Conservation (phyloP, 2,888 invertebrate species). For the Capitulum mitella region DNA sequence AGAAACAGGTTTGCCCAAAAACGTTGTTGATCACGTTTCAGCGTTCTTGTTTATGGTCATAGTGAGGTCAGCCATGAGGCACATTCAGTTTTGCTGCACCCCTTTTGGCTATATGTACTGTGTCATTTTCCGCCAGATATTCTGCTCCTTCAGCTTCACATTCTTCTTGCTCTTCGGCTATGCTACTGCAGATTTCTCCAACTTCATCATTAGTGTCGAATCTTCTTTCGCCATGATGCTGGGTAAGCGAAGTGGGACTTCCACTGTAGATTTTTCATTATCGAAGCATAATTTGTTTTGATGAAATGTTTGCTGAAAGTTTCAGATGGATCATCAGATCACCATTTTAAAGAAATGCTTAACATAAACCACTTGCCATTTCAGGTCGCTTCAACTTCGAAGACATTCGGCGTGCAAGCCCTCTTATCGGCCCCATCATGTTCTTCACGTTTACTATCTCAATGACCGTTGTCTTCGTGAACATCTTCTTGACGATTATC, state of each 20-base stretch:
- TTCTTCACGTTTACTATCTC: conserved; percentile 44
- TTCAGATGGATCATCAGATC: no score
- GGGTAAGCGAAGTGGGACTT: conserved; percentile 37
- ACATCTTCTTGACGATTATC: conserved; percentile 44
- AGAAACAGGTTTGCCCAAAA: no score
- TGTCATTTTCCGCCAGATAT: conserved; percentile 33
- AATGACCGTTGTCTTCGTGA: conserved; percentile 43
- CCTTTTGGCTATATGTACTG: no score
- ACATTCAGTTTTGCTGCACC: no score
- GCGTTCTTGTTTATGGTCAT: no score
- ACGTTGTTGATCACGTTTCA: no score
- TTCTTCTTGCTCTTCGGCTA: conserved; percentile 40
- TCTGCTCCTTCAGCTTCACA: conserved; percentile 43
- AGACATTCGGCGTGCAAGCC: conserved; percentile 38
- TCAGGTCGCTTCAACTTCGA: conserved; percentile 44
- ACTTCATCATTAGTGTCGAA: conserved; percentile 44
- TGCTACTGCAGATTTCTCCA: conserved; percentile 39
- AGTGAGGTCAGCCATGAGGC: no score
- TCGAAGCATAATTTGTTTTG: no score
- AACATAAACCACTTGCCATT: background rate
- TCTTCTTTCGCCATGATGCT: conserved; percentile 46
- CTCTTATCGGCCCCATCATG: conserved; percentile 39
- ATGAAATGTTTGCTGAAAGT: no score
- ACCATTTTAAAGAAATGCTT: no score
- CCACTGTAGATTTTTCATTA: no score